Evolutionary conservation across 1,140 invertebrate genomes (phyloP).

Genomic region (Acyrthosiphon pisum): DNA sequence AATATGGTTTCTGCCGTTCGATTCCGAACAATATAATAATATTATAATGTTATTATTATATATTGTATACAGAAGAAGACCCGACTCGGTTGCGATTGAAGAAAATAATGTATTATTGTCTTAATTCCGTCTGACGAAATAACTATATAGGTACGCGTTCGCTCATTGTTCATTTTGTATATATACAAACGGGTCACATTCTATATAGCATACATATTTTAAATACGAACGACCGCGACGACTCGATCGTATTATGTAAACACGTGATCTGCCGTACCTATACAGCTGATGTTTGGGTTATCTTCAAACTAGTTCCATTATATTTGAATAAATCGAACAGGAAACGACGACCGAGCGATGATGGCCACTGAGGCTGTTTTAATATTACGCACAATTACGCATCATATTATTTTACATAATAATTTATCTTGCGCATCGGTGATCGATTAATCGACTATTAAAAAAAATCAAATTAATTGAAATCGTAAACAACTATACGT

Average conservation of each 20-base stretch:
- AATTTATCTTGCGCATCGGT: background rate
- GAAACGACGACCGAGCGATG: background rate
- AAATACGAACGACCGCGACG: background rate
- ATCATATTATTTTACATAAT: conserved; percentile 20
- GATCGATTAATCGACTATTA: background rate
- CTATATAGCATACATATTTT: background rate
- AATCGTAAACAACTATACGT: background rate
- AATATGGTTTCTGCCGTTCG: background rate
- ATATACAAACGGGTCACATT: too few species aligned
- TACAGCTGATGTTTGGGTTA: background rate
- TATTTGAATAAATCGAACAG: conserved; percentile 32
- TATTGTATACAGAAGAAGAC: background rate
- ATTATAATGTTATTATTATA: background rate
- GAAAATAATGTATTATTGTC: conserved; percentile 6
- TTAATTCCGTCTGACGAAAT: conserved; percentile 40
- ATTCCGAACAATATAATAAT: conserved; percentile 24
- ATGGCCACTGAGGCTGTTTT: background rate
- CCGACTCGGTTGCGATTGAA: background rate
- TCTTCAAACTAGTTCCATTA: conserved; percentile 24
- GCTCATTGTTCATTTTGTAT: background rate
- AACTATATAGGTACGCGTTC: background rate
- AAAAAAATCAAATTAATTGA: background rate
- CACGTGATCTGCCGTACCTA: background rate
- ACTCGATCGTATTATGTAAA: background rate
- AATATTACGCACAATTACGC: background rate